phyloP scores from a whole-genome alignment of 2,113 vertebrate genomes.

The Cebidichthys violaceus region DNA sequence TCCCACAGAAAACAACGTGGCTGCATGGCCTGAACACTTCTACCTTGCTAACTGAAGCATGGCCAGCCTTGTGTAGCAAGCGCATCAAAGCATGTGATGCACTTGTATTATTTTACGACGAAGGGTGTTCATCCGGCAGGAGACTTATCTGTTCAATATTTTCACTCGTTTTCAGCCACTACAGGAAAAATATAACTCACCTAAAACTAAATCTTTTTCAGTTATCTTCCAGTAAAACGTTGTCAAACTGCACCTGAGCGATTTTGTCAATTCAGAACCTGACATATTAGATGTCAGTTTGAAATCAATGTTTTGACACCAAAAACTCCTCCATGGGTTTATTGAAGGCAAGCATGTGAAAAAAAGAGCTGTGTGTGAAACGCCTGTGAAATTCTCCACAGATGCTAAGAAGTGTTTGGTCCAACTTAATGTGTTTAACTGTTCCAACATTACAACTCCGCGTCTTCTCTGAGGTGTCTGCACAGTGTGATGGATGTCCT shows the following conservation, averaged over 20 bases:
- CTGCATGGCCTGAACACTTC: neutral
- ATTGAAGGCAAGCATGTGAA: neutral
- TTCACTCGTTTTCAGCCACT: neutral
- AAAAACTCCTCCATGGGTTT: neutral
- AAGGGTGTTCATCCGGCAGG: neutral
- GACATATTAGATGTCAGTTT: neutral
- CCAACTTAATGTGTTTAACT: neutral
- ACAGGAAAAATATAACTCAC: neutral
- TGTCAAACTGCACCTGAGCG: neutral
- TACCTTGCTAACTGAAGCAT: neutral
- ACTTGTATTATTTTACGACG: constrained; percentile 9
- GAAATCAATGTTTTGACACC: neutral
- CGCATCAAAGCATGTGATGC: constrained; percentile 9
- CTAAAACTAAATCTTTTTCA: neutral
- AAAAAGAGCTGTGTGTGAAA: too few species aligned
- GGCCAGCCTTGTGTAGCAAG: neutral
- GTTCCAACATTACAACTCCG: neutral
- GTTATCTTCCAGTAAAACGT: neutral
- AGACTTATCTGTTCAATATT: neutral
- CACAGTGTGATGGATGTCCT: neutral
- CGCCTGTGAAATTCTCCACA: neutral
- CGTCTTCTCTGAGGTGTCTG: neutral
- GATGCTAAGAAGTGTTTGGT: neutral
- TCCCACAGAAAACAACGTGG: constrained; percentile 23
- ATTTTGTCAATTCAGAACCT: neutral